phyloP scores from a whole-genome alignment of 2,113 vertebrate species.

The Sclerurus mexicanus region DNA sequence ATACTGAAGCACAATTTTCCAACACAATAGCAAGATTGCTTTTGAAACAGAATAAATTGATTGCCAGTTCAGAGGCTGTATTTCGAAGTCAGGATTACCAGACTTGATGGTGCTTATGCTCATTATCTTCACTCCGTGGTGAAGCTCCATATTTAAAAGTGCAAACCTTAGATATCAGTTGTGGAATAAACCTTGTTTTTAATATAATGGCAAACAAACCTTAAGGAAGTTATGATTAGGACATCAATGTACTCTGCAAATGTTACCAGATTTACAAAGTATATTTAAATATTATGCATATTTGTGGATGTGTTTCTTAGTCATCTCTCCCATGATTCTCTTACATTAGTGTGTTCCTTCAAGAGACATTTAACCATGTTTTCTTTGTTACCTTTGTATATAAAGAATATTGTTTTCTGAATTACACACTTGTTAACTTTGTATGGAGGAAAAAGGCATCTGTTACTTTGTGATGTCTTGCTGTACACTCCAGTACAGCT shows the following conservation, averaged over 20 bases:
- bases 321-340: not conserved
- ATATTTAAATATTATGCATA: not conserved
- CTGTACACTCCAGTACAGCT: not conserved
- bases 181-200: not conserved
- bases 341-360: not conserved
- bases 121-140: slow-evolving; percentile 39
- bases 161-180: not conserved
- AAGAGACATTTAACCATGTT: not conserved
- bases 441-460: not conserved
- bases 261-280: not conserved
- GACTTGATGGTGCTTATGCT: slow-evolving; percentile 21
- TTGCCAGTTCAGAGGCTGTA: slow-evolving; percentile 68
- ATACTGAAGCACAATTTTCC: slow-evolving; percentile 75
- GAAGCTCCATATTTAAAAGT: not conserved
- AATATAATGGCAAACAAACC: not conserved
- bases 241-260: not conserved
- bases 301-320: not conserved
- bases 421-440: not conserved
- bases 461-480: not conserved
- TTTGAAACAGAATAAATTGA: slow-evolving; percentile 77
- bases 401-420: not conserved
- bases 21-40: slow-evolving; percentile 79
- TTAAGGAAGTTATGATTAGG: not conserved
- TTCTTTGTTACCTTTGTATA: not conserved
- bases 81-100: slow-evolving; percentile 64